Evolutionary conservation across 2,797 vertebrate species (phyloP).

Genomic region (Podargus strigoides): DNA sequence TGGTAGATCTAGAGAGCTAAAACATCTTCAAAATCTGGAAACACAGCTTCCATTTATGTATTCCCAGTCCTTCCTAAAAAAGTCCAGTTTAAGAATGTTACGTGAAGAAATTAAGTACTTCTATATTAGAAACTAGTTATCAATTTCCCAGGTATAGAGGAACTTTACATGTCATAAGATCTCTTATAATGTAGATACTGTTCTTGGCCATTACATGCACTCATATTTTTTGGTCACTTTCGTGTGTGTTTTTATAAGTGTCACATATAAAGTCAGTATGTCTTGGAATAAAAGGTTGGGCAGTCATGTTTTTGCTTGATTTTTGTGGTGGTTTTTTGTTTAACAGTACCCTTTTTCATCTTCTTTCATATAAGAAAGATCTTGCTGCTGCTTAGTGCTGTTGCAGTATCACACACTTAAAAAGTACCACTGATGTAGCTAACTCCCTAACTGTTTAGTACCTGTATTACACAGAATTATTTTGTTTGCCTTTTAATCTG

Average conservation of each 20-base stretch:
- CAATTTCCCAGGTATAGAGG: not conserved
- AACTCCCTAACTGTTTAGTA: not conserved
- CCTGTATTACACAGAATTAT: not conserved
- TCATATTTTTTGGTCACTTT: not conserved
- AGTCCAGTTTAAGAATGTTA: not conserved
- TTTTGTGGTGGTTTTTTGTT: not conserved
- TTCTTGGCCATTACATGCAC: not conserved
- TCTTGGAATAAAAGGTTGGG: not conserved
- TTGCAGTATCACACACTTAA: not conserved
- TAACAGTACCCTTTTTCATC: not conserved
- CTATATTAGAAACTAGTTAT: not conserved
- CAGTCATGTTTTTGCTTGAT: not conserved
- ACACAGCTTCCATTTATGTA: not conserved
- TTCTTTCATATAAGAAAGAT: not conserved
- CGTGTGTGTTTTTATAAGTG: not conserved
- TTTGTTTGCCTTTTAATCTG: not conserved
- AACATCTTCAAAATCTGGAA: not conserved
- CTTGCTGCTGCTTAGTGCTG: not conserved
- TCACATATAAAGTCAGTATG: not conserved
- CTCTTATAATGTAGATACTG: not conserved
- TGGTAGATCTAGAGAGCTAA: not conserved
- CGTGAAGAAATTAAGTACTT: not conserved
- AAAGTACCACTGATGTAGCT: not conserved
- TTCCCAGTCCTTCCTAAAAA: not conserved
- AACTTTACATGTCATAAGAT: not conserved